Evolutionary conservation across 2,888 invertebrate species (phyloP).

Genomic region (Eucera pruinosa): DNA sequence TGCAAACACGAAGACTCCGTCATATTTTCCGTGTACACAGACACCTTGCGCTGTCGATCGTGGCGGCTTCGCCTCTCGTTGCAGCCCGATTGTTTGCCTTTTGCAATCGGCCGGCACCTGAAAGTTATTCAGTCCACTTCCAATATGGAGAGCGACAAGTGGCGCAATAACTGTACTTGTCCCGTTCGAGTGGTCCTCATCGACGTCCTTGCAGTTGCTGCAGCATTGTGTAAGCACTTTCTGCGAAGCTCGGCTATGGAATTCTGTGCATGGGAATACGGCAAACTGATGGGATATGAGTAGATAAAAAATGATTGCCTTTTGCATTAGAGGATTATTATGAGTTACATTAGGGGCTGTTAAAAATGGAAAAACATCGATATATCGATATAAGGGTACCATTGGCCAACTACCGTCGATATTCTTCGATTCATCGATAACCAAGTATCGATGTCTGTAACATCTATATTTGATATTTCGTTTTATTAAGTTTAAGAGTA

Average conservation of each 20-base stretch:
- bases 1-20: not conserved
- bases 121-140: conserved; percentile 76
- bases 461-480: too few species aligned
- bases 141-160: conserved; percentile 71
- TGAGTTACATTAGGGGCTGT: too few species aligned
- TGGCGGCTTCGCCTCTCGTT: conserved; percentile 21
- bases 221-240: not conserved
- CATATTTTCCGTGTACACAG: conserved; percentile 27
- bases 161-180: conserved; percentile 74
- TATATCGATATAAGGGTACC: too few species aligned
- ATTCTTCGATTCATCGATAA: too few species aligned
- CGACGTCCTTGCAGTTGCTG: conserved; percentile 44
- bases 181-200: conserved; percentile 74
- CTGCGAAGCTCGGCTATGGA: not conserved
- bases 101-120: conserved; percentile 76
- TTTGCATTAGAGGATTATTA: too few species aligned
- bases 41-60: conserved; percentile 61
- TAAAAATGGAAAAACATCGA: too few species aligned
- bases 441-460: too few species aligned
- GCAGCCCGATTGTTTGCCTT: conserved; percentile 79
- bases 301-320: too few species aligned
- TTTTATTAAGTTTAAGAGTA: too few species aligned
- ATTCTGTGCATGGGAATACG: not conserved
- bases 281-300: too few species aligned
- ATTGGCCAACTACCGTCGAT: too few species aligned